phyloP scores from a whole-genome alignment of 2,113 vertebrate genomes.

The Sceloporus tristichus region DNA sequence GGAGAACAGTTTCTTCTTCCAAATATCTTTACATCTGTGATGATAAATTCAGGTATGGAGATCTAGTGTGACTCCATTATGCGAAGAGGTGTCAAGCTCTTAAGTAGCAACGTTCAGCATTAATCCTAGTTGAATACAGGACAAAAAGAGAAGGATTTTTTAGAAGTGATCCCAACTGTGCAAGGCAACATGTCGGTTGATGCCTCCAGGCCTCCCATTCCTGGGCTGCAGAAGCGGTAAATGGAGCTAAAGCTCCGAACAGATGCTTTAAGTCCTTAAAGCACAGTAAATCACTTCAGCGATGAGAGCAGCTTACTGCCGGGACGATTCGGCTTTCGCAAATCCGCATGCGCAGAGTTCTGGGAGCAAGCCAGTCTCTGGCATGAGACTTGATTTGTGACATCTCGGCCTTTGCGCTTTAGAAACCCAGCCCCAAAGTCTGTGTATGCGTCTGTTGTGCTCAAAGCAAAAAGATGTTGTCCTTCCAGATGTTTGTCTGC shows the following conservation, averaged over 20 bases:
- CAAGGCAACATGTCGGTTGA: neutral
- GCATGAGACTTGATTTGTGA: neutral
- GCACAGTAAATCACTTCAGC: slow-evolving; percentile 32
- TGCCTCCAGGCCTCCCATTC: slow-evolving; percentile 10
- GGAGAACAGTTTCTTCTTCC: neutral
- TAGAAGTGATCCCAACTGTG: neutral
- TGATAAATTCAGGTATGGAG: neutral
- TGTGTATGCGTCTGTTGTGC: too few species aligned
- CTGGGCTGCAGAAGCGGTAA: slow-evolving; percentile 10
- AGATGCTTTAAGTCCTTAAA: slow-evolving; percentile 36
- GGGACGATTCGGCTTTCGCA: neutral
- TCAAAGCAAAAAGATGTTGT: too few species aligned
- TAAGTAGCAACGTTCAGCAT: neutral
- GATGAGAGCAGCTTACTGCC: slow-evolving; percentile 29
- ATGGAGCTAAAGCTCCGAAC: slow-evolving; percentile 18
- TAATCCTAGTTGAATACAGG: neutral
- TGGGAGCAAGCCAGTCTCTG: neutral
- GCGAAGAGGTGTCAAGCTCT: neutral
- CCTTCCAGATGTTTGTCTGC: too few species aligned
- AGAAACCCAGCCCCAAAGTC: neutral
- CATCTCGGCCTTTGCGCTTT: neutral
- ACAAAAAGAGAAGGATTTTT: slow-evolving; percentile 1
- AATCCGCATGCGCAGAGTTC: slow-evolving; percentile 11
- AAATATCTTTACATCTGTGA: neutral
- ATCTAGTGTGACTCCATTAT: neutral